Conservation (phyloP, 2,888 invertebrate genomes). For the Trichacis sp. region DNA sequence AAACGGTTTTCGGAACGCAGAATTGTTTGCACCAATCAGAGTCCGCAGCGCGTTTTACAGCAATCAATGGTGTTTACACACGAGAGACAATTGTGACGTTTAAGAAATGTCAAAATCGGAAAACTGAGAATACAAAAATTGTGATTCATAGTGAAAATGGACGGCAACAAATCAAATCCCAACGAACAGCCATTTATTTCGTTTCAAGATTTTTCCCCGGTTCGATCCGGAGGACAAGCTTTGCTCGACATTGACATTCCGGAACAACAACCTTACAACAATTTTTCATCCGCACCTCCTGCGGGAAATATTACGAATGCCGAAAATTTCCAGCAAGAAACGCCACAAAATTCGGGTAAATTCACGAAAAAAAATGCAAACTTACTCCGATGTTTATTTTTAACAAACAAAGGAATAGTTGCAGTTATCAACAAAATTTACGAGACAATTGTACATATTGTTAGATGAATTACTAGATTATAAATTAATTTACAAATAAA, state of each 20-base stretch:
- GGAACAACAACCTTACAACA: slow-evolving; percentile 60
- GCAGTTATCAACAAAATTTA: no score
- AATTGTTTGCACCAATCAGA: no score
- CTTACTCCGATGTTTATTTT: neutral
- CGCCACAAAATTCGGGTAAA: slow-evolving; percentile 55
- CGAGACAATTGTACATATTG: no score
- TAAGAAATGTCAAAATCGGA: no score
- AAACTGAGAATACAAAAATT: no score
- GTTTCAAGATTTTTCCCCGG: slow-evolving; percentile 80
- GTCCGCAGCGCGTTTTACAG: no score
- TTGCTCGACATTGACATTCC: slow-evolving; percentile 77
- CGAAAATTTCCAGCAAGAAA: slow-evolving; percentile 57
- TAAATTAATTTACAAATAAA: no score
- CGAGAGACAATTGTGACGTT: no score
- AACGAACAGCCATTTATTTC: slow-evolving; percentile 69
- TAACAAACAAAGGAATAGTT: neutral
- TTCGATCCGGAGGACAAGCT: slow-evolving; percentile 72
- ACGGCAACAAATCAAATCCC: slow-evolving; percentile 19
- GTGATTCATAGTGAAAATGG: no score
- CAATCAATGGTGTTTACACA: no score
- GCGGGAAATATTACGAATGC: slow-evolving; percentile 42
- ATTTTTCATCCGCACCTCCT: slow-evolving; percentile 52
- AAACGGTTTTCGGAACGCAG: no score
- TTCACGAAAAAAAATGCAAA: neutral
- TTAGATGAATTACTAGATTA: no score